phyloP scores from a whole-genome alignment of 2,888 invertebrate genomes.

The Julus scanicus region DNA sequence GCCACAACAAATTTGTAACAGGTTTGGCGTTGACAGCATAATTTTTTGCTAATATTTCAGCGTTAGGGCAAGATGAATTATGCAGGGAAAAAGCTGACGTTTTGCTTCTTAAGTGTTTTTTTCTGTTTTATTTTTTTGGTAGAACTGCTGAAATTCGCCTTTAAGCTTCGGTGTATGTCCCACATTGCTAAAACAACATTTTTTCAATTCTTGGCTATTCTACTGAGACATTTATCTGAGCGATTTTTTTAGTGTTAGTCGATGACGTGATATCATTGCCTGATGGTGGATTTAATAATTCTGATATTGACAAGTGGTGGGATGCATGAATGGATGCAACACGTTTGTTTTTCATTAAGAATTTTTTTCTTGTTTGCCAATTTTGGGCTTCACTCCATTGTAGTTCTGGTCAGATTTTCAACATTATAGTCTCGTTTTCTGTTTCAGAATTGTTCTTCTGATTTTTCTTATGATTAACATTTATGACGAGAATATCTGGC shows the following conservation, averaged over 20 bases:
- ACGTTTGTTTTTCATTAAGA: no score
- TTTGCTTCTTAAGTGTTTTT: neutral
- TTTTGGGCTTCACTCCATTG: no score
- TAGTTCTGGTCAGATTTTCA: no score
- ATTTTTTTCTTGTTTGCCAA: no score
- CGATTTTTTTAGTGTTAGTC: neutral
- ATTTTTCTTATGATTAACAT: no score
- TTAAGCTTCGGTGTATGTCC: neutral
- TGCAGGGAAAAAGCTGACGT: conserved; percentile 13
- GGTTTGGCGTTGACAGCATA: conserved; percentile 33
- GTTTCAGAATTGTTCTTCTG: no score
- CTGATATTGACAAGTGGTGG: no score
- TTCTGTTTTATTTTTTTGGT: neutral
- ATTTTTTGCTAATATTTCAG: conserved; percentile 26
- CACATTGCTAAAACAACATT: conserved; percentile 5
- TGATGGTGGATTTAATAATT: neutral
- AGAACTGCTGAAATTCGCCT: neutral
- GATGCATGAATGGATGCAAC: no score
- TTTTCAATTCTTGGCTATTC: neutral
- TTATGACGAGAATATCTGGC: no score
- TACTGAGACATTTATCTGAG: neutral
- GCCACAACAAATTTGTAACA: neutral
- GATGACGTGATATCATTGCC: neutral
- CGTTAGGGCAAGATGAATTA: conserved; percentile 21
- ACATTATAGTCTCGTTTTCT: no score